Evolutionary conservation across 2,888 invertebrate genomes (phyloP).

Genomic region (Epistrophella euchroma): DNA sequence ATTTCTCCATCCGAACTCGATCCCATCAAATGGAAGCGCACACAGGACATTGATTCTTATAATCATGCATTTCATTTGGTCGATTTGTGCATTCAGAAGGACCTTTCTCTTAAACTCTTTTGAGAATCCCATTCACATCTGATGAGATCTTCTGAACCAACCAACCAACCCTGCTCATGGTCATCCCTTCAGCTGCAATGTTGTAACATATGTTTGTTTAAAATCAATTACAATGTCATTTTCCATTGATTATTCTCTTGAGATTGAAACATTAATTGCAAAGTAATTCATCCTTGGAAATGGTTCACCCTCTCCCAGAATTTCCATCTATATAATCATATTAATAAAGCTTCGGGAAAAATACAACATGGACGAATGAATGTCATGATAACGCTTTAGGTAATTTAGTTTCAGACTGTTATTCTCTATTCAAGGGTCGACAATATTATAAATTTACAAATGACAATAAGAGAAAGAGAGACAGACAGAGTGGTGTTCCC

Average conservation of each 20-base stretch:
- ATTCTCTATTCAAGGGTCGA: constrained; percentile 34
- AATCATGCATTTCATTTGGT: constrained; percentile 68
- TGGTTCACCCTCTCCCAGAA: not conserved
- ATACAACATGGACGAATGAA: constrained; percentile 16
- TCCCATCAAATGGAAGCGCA: constrained; percentile 4
- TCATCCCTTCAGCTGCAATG: constrained; percentile 1
- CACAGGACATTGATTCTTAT: constrained; percentile 68
- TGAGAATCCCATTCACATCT: constrained; percentile 9
- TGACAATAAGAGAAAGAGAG: constrained; percentile 28
- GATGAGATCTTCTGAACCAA: not conserved
- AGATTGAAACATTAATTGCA: constrained; percentile 73
- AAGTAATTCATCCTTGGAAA: constrained; percentile 61
- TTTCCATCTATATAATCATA: not conserved
- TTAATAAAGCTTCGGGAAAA: constrained; percentile 63
- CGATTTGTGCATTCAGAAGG: constrained; percentile 45
- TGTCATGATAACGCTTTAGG: constrained; percentile 18
- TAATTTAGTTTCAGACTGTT: constrained; percentile 37
- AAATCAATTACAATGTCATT: constrained; percentile 75
- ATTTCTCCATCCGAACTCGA: constrained; percentile 50
- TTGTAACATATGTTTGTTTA: constrained; percentile 61
- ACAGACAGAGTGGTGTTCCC: not conserved
- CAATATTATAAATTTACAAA: constrained; percentile 61
- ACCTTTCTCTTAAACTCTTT: not conserved
- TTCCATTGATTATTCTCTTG: constrained; percentile 73
- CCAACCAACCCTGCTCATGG: not conserved